Evolutionary conservation across 1,140 invertebrate genomes (phyloP).

Genomic region (Drepana arcuata): DNA sequence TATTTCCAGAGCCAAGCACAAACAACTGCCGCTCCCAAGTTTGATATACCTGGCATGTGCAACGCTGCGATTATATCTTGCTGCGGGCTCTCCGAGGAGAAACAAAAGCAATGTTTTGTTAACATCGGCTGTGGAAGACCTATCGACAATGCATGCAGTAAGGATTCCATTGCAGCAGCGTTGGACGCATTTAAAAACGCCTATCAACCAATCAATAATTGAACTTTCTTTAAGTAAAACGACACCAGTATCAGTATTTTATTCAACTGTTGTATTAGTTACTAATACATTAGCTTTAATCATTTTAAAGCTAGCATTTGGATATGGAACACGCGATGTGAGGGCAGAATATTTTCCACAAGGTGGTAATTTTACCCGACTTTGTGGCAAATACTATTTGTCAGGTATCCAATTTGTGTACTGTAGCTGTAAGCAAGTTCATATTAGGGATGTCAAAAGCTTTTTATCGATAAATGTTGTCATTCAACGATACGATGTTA

Average conservation of each 20-base stretch:
- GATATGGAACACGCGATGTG: no score
- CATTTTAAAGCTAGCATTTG: no score
- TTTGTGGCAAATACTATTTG: no score
- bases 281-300: no score
- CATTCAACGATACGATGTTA: no score
- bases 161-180: slow-evolving; percentile 8
- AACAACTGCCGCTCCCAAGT: slow-evolving; percentile 1
- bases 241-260: neutral
- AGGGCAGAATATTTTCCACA: no score
- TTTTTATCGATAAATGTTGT: no score
- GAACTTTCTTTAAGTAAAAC: neutral
- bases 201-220: slow-evolving; percentile 16
- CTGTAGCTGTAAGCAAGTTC: no score
- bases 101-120: slow-evolving; percentile 16
- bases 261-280: no score
- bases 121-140: slow-evolving; percentile 10
- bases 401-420: no score
- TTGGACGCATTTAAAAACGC: slow-evolving; percentile 15
- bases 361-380: no score
- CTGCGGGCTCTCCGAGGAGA: slow-evolving; percentile 7
- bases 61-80: slow-evolving; percentile 18
- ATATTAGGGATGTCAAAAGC: no score
- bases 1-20: slow-evolving; percentile 2
- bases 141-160: slow-evolving; percentile 9
- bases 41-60: slow-evolving; percentile 7